These are phyloP conservation scores for Sylvietta virens DNA, from an alignment of 2,113 vertebrate genomes.

Conservation along the genomic window DNA sequence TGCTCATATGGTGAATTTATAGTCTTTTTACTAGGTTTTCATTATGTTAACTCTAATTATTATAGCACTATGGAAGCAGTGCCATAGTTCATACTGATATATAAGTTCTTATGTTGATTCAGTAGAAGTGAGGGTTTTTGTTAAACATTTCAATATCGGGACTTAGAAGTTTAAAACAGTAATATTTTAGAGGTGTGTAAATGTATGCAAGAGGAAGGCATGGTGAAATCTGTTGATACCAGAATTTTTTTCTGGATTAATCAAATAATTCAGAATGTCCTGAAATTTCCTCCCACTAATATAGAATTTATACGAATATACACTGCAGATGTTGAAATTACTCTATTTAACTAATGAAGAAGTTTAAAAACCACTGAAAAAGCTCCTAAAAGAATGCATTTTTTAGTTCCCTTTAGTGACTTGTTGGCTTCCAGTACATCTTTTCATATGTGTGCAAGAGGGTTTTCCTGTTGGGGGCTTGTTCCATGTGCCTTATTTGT, in stretches of 20 bases:
- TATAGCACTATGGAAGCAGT: slow-evolving; percentile 11
- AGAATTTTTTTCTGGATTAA: neutral
- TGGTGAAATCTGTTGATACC: neutral
- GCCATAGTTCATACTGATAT: slow-evolving; percentile 9
- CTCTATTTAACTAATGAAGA: neutral
- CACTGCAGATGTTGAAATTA: neutral
- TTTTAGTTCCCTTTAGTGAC: neutral
- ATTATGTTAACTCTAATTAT: slow-evolving; percentile 59
- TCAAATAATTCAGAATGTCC: neutral
- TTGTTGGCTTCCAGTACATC: neutral
- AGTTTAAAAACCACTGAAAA: neutral
- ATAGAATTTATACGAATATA: neutral
- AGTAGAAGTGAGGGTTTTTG: neutral
- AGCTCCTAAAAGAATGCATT: neutral
- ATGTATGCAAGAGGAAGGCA: neutral
- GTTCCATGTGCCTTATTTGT: neutral
- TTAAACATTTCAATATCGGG: neutral
- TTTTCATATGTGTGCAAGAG: neutral
- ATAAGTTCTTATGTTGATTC: neutral
- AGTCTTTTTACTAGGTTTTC: slow-evolving; percentile 52
- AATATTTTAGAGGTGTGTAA: neutral
- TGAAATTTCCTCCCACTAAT: neutral
- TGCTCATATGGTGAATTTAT: slow-evolving; percentile 51
- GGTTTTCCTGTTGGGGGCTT: neutral
- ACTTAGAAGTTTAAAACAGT: neutral